phyloP scores from a whole-genome alignment of 2,888 invertebrate genomes.

The Punctoribates punctum region DNA sequence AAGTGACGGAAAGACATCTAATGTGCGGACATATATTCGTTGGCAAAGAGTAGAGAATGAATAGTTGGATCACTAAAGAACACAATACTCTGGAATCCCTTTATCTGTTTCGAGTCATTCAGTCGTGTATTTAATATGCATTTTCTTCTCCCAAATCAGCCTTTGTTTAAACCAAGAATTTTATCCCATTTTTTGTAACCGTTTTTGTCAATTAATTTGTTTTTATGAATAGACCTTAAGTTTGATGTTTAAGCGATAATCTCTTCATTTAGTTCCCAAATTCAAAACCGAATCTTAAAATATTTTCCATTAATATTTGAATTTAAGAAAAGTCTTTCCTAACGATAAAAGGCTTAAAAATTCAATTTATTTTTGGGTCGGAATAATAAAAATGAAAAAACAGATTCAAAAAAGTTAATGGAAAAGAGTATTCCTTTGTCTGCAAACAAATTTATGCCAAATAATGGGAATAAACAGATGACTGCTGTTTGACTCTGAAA shows the following conservation, averaged over 20 bases:
- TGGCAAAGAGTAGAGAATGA: neutral
- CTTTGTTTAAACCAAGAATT: too few relatives aligned
- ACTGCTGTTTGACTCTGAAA: too few relatives aligned
- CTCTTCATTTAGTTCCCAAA: too few relatives aligned
- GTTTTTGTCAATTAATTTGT: neutral
- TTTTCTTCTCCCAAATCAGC: neutral
- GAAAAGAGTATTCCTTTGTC: neutral
- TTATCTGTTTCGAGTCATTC: neutral
- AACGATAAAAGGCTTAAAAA: conserved; percentile 1
- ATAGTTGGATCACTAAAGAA: neutral
- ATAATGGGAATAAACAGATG: too few relatives aligned
- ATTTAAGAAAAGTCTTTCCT: neutral
- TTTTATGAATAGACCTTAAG: too few relatives aligned
- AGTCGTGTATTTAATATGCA: conserved; percentile 10
- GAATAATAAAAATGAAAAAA: neutral
- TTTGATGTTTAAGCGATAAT: too few relatives aligned
- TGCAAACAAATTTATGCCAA: too few relatives aligned
- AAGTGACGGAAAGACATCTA: conserved; percentile 8
- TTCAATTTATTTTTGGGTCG: neutral
- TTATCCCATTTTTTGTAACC: neutral
- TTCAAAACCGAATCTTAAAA: too few relatives aligned
- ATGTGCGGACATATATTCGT: conserved; percentile 1
- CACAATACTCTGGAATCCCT: neutral
- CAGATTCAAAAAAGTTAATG: neutral
- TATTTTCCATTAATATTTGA: too few relatives aligned